Evolutionary conservation across 1,140 invertebrate species (phyloP), one percentile per base, ranked within the genome.

Genomic region (Lysiphlebus fabarum): DNA sequence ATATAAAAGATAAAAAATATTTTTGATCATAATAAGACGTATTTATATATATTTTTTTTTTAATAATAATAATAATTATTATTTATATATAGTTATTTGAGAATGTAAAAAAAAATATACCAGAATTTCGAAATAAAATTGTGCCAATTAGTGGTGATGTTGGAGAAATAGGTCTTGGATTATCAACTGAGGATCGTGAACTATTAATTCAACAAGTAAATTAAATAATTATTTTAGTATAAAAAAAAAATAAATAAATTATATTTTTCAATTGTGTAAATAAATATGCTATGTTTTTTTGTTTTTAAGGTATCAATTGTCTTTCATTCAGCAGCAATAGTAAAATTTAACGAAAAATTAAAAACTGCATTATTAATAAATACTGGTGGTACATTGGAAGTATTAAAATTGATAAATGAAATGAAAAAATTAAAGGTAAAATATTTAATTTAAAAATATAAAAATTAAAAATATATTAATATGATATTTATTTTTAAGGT

Each of bases 51-150:
- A n/a, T n/a, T 26, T 26, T 26, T 17, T 26, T 26, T n/a, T 56
- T 44, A 12, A 17, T 47, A 36, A 12, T 45, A 11, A 48, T 61
- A 7, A 44, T 4, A 36, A 26, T 12, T 3, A 38, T 43, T 47
- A 42, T 47, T 50, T 62, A n/a, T n/a, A n/a, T 65, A 1, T 73
- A 87, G 85, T 69, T 86, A 7, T 87, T 84, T 64, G 72, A 82
- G 42, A 70, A 72, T 14, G 65, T 87, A 34, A 85, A 82, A 65
- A 72, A 81, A 53, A 75, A 80, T 55, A 67, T 80, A 17, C 86
- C 86, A 0, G 86, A 89, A 73, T 90, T 86, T 73, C 73, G 82
- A 14, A 82, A 86, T 65, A 87, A 88, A 70, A 71, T 91, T 5
- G 80, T 83, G 6, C 81, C 82, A 0, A 74, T 91, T 6, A 71